phyloP scores from a whole-genome alignment of 2,888 invertebrate genomes.

The Serripes groenlandicus region DNA sequence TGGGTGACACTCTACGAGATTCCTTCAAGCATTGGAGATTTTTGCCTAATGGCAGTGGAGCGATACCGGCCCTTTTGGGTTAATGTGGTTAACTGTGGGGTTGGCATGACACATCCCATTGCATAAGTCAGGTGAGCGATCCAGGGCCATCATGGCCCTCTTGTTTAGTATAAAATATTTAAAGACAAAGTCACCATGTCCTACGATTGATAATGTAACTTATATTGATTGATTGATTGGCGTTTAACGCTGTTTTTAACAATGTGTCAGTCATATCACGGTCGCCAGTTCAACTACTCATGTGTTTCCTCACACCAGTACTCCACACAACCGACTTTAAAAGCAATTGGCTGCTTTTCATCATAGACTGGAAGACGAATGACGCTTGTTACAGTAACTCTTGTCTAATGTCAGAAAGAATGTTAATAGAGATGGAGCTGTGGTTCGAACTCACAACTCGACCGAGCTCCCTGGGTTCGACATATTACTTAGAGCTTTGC shows the following conservation, averaged over 20 bases:
- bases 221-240: background rate
- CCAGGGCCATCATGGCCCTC: too few relatives aligned
- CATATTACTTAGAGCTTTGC: too few relatives aligned
- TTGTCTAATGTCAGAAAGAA: background rate
- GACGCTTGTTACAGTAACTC: background rate
- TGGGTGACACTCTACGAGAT: too few relatives aligned
- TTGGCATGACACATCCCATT: too few relatives aligned
- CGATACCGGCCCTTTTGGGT: too few relatives aligned
- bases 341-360: background rate
- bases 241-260: background rate
- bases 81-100: too few relatives aligned
- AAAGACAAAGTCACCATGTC: too few relatives aligned
- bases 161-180: too few relatives aligned
- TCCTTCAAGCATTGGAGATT: too few relatives aligned
- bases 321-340: background rate
- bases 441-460: background rate
- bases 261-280: background rate
- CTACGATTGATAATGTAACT: too few relatives aligned
- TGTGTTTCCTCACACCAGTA: background rate
- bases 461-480: background rate
- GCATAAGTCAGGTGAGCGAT: too few relatives aligned
- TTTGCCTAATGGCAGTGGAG: too few relatives aligned
- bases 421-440: background rate
- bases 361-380: background rate
- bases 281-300: background rate